Evolutionary conservation across 2,888 invertebrate genomes (phyloP).

Genomic region (Criorhina ranunculi): DNA sequence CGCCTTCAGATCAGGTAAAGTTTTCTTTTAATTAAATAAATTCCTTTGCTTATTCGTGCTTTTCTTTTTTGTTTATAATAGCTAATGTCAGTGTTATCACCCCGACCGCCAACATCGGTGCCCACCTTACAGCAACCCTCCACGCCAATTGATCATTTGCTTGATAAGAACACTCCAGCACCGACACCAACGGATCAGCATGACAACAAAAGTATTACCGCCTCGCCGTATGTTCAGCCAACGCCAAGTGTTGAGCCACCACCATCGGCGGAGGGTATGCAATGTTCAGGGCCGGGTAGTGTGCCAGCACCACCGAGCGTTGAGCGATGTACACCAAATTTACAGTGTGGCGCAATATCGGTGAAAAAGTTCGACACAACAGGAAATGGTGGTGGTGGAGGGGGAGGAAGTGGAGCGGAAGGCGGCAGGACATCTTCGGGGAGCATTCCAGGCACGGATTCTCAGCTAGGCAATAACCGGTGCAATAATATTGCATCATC

Average conservation of each 20-base stretch:
- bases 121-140: constrained; percentile 84
- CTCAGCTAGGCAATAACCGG: constrained; percentile 63
- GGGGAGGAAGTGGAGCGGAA: constrained; percentile 31
- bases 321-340: constrained; percentile 79
- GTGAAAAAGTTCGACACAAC: constrained; percentile 81
- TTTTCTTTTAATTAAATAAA: constrained; percentile 4
- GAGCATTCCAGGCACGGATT: constrained; percentile 68
- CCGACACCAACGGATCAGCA: constrained; percentile 84
- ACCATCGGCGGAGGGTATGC: constrained; percentile 80
- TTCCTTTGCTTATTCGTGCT: constrained; percentile 15
- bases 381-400: constrained; percentile 33
- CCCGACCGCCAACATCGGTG: constrained; percentile 86
- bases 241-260: constrained; percentile 84
- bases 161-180: constrained; percentile 84
- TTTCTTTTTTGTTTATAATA: constrained; percentile 58
- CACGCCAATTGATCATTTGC: constrained; percentile 84
- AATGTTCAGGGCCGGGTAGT: constrained; percentile 79
- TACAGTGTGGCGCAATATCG: constrained; percentile 81
- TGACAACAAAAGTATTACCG: constrained; percentile 84
- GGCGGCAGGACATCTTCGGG: constrained; percentile 56
- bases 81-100: constrained; percentile 86
- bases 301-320: constrained; percentile 81
- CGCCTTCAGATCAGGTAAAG: constrained; percentile 85
- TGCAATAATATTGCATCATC: constrained; percentile 65
- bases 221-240: constrained; percentile 84